Evolutionary conservation across 2,888 invertebrate species (phyloP), one percentile per base, ranked within the genome.

Genomic region (Drosophila rellima): DNA sequence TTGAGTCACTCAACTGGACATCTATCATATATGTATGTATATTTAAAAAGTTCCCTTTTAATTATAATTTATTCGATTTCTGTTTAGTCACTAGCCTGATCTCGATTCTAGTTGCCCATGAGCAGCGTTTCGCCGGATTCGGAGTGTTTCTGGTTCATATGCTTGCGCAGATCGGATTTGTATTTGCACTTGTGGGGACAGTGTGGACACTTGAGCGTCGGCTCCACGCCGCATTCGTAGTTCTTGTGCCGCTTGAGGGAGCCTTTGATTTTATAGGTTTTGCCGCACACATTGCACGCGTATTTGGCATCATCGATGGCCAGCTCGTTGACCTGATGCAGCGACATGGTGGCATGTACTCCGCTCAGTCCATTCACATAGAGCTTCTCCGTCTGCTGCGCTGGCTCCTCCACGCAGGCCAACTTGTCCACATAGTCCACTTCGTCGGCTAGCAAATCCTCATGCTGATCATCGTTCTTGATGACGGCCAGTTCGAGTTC

Each of bases 261-360:
- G 81, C 96, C 95, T 90, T 96, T 96, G 92, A 95, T 95, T 93
- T 95, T 95, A 94, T 97, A 97, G 85, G 95, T 94, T 93, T 97
- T 97, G 79, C 96, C 96, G 92, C 97, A 97, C 88, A 94, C 94
- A 88, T 94, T 94, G 93, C 96, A 96, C 73, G 94, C 94, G 91
- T 94, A 89, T 42, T 91, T 91, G 65, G 89, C 76, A 29, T 83
- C 82, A 17, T 80, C 86, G 6, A 74, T 26, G 15, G 71, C 57
- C 57, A 82, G 47, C 35, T 72, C 83, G 44, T 61, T 70, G 26
- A 70, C 70, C 48, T 75, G 80, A 2, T 82, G 82, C 73, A 84
- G 33, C 0, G 73, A 40, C 78, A 82, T 66, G 0, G 82, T 83
- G 51, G 71, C n/a, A 52, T 71, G 60, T 33, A 67, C 56, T 5